These are phyloP conservation scores for Ailurus styani DNA, from an alignment of 2,113 vertebrate species.

Conservation along the genomic window DNA sequence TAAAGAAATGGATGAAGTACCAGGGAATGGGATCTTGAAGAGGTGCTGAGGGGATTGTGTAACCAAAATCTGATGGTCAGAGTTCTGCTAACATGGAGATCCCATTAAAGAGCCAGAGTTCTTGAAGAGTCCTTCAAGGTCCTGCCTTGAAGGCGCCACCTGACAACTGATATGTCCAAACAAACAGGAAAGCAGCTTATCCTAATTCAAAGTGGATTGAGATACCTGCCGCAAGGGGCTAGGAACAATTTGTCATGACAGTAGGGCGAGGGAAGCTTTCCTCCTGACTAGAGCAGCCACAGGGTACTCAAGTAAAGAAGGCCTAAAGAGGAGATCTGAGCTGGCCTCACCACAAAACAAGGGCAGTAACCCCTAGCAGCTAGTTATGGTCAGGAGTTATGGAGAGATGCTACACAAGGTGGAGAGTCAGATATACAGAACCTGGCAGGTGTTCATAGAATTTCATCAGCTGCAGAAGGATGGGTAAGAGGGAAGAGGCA, in stretches of 20 bases:
- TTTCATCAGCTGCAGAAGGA: background rate
- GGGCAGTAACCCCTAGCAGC: too few relatives aligned
- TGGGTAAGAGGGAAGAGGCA: background rate
- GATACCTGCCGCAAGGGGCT: background rate
- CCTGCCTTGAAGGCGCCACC: background rate
- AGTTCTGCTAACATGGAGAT: background rate
- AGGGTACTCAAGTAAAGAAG: background rate
- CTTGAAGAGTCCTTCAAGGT: background rate
- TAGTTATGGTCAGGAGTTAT: background rate
- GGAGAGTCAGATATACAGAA: background rate
- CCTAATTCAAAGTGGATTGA: background rate
- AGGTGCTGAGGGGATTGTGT: background rate
- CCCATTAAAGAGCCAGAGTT: background rate
- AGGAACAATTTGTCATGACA: background rate
- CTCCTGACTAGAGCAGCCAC: background rate
- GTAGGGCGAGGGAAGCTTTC: background rate
- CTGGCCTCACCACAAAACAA: background rate
- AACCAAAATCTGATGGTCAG: background rate
- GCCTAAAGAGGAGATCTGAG: background rate
- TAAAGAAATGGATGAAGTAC: background rate
- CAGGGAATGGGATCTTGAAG: background rate
- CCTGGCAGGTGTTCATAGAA: background rate
- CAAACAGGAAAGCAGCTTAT: background rate
- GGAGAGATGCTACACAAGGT: background rate
- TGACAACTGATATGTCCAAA: background rate